Base-by-base conservation (phyloP, 2,797 vertebrate species). In the Kryptolebias ocellatus region DNA sequence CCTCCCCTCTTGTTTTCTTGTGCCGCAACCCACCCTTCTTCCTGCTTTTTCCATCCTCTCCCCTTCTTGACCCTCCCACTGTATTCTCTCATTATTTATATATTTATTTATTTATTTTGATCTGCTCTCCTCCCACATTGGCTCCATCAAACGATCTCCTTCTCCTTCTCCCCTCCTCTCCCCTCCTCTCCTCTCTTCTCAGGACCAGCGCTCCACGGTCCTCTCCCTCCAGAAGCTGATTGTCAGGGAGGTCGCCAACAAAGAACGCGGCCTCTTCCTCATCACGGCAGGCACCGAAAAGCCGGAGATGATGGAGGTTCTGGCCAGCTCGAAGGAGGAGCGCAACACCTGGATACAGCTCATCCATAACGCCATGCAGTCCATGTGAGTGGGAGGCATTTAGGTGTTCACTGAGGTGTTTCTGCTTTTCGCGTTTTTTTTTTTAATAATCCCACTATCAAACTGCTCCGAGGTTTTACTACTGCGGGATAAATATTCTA, bases 201-300 rank as follows among this genome's bases (percentile, higher is more conserved):
- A 99, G 98, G 97, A 99, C 88, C 97, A 98, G 89, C 96, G 95
- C 71, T 97, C 97, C 51, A 98, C 98, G 0, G 97, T 99, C 66
- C 95, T 99, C 89, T 98, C 97, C 45, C 89, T 99, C 58, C 98
- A 99, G 92, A 99, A 98, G 90, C 34, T 99, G 82, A 99, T 99
- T 0, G 96, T 99, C 28, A 91, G 98, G 53, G 97, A 99, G 90
- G 96, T 99, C 4, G 98, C 98, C 1, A 98, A 98, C 27, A 97
- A 98, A 81, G 98, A 99, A 87, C 96, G 95, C 18, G 98, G 95
- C 24, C 92, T 99, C 49, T 99, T 99, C 87, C 95, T 99, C 67
- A 99, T 99, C 90, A 96, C 96, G 2, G 95, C 96, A 12, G 95
- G 94, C 49, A 93, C 92, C 0, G 93, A 94, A 68, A 93, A 93